These are phyloP conservation scores for Nanorana parkeri DNA, from an alignment of 2,113 vertebrate genomes.

Conservation along the genomic window DNA sequence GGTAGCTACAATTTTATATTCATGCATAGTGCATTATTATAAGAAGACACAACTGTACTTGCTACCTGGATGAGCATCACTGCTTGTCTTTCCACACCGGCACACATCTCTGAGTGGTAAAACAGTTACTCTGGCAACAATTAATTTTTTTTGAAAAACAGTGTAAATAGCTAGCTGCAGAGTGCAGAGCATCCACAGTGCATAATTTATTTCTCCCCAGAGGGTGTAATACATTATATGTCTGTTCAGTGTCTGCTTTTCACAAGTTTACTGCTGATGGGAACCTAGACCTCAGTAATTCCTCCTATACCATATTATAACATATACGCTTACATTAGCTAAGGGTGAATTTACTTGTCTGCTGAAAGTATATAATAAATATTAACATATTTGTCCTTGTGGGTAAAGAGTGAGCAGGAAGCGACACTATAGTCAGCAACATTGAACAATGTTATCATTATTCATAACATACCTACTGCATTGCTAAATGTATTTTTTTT, in stretches of 20 bases:
- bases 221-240: conserved; percentile 56
- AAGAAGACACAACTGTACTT: conserved; percentile 4
- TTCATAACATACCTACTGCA: too few species aligned
- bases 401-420: not conserved
- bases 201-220: conserved; percentile 54
- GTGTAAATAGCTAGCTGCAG: conserved; percentile 49
- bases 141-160: conserved; percentile 56
- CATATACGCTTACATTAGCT: conserved; percentile 28
- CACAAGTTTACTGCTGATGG: conserved; percentile 43
- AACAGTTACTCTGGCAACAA: conserved; percentile 55
- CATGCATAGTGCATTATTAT: not conserved
- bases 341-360: conserved; percentile 20
- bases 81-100: conserved; percentile 14
- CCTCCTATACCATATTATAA: not conserved
- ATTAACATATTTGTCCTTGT: conserved; percentile 10
- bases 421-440: not conserved
- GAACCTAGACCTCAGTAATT: conserved; percentile 25
- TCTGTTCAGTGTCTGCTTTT: conserved; percentile 52
- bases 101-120: conserved; percentile 36
- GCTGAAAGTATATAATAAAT: not conserved
- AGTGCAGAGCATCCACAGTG: conserved; percentile 50
- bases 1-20: conserved; percentile 31
- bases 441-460: too few species aligned
- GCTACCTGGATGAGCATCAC: conserved; percentile 19
- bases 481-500: too few species aligned